Percentiles rank a stretch among this genome's conserved stretches.
phyloP scores from a whole-genome alignment of 1,140 invertebrate species.

The Zaprionus ghesquierei region DNA sequence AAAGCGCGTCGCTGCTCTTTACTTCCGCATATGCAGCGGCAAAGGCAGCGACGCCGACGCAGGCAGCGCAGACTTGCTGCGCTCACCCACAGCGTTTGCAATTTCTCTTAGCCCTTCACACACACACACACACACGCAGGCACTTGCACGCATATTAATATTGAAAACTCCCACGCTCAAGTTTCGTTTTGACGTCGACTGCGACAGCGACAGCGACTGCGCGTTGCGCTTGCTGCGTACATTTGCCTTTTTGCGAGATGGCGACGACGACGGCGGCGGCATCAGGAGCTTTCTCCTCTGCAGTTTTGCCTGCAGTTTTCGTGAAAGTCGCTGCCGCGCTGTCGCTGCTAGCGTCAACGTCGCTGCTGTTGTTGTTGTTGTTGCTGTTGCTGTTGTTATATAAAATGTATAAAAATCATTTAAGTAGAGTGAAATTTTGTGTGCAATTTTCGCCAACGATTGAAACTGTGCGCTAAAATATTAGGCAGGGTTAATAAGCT shows the following conservation, averaged over 20 bases:
- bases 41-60: not conserved
- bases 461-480: constrained; percentile 19
- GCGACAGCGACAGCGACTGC: constrained; percentile 26
- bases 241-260: constrained; percentile 73
- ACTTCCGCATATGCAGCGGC: constrained; percentile 63
- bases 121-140: not conserved
- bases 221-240: constrained; percentile 30
- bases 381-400: constrained; percentile 62
- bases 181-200: constrained; percentile 48
- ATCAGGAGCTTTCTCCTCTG: constrained; percentile 74
- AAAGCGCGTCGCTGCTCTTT: constrained; percentile 44
- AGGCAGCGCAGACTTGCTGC: no score
- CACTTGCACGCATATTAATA: constrained; percentile 77
- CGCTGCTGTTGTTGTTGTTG: constrained; percentile 26
- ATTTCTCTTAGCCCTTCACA: constrained; percentile 32
- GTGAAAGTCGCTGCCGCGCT: constrained; percentile 61
- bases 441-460: constrained; percentile 39
- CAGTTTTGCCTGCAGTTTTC: constrained; percentile 77
- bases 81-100: constrained; percentile 45
- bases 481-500: constrained; percentile 10
- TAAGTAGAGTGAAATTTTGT: constrained; percentile 76
- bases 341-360: constrained; percentile 43
- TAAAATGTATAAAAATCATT: constrained; percentile 74
- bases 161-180: constrained; percentile 78
- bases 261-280: constrained; percentile 35